phyloP scores from a whole-genome alignment of 2,113 vertebrate genomes.

The Pteruthius melanotis region DNA sequence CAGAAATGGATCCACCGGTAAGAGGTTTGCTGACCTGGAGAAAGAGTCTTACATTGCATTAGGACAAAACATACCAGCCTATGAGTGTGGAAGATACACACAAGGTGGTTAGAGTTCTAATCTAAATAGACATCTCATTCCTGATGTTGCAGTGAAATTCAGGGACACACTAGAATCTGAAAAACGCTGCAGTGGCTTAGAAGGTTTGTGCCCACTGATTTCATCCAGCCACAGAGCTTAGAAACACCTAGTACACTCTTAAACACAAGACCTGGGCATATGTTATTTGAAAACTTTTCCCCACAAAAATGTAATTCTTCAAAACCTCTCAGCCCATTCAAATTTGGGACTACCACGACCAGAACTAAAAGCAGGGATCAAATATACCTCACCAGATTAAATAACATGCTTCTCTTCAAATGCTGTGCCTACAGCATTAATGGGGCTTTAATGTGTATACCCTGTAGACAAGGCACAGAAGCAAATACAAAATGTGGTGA shows the following conservation, averaged over 20 bases:
- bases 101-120: neutral
- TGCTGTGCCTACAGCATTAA: neutral
- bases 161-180: neutral
- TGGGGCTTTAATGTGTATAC: neutral
- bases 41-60: neutral
- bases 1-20: neutral
- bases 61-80: neutral
- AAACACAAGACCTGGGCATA: neutral
- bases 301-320: constrained; percentile 34
- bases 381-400: constrained; percentile 38
- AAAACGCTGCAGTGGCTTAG: neutral
- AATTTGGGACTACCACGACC: neutral
- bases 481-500: constrained; percentile 9
- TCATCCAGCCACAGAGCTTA: neutral
- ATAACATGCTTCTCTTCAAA: neutral
- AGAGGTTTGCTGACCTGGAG: neutral
- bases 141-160: neutral
- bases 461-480: neutral
- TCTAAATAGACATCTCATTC: neutral
- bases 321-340: neutral
- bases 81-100: neutral
- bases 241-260: neutral
- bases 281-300: constrained; percentile 5
- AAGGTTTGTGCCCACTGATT: neutral
- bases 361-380: constrained; percentile 19